phyloP scores from a whole-genome alignment of 2,113 vertebrate species.

The Leuciscus idus region DNA sequence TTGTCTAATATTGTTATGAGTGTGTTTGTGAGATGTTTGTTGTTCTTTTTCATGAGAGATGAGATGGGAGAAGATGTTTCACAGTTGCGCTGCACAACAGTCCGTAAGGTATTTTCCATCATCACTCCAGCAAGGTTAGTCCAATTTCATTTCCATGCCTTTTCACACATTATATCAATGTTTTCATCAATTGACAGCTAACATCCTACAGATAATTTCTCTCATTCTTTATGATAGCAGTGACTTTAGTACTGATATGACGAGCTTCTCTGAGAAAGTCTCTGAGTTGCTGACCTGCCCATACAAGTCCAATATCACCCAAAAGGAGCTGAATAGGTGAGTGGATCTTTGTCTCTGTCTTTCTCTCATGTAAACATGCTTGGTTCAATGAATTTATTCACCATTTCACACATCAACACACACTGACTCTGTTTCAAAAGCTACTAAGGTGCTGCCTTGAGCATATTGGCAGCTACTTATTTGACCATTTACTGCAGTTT shows the following conservation, averaged over 20 bases:
- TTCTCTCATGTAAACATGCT: background rate
- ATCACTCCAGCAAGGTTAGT: background rate
- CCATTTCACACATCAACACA: background rate
- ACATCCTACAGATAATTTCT: background rate
- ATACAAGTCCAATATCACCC: background rate
- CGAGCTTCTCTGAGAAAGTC: background rate
- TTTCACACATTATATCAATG: background rate
- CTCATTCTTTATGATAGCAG: background rate
- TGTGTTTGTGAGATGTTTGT: background rate
- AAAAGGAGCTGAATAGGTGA: background rate
- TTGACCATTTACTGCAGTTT: too few species aligned
- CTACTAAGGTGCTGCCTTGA: background rate
- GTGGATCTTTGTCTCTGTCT: background rate
- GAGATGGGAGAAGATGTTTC: background rate
- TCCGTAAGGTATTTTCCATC: background rate
- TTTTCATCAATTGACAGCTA: background rate
- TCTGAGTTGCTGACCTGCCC: background rate
- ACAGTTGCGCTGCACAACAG: background rate
- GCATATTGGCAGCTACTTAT: too few species aligned
- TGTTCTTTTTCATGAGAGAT: background rate
- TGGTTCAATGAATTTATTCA: background rate
- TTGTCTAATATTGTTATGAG: background rate
- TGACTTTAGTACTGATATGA: background rate
- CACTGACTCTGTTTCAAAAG: background rate
- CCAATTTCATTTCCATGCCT: background rate